phyloP scores from a whole-genome alignment of 2,888 invertebrate genomes.

The Dastarcus helophoroides region DNA sequence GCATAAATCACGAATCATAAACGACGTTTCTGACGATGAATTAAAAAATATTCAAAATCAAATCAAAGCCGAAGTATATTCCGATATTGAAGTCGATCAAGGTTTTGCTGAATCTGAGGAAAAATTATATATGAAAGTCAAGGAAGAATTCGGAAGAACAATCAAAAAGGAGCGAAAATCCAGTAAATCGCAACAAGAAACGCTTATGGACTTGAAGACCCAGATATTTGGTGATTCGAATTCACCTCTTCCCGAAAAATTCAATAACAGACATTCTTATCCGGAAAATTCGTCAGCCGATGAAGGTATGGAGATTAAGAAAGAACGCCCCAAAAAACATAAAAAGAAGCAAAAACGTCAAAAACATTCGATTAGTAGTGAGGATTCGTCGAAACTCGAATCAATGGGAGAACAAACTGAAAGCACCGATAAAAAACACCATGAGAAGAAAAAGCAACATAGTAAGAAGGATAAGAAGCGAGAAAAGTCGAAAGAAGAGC shows the following conservation, averaged over 20 bases:
- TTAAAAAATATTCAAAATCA: constrained; percentile 43
- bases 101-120: constrained; percentile 33
- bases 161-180: constrained; percentile 32
- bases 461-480: constrained; percentile 50
- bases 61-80: constrained; percentile 49
- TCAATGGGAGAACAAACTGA: constrained; percentile 24
- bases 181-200: constrained; percentile 22
- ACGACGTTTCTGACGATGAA: constrained; percentile 68
- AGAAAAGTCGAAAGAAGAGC: constrained; percentile 46
- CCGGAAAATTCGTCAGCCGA: constrained; percentile 31
- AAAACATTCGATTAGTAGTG: constrained; percentile 50
- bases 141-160: constrained; percentile 27
- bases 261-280: constrained; percentile 22
- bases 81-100: constrained; percentile 39
- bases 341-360: constrained; percentile 76
- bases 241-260: constrained; percentile 22
- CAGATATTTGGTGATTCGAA: constrained; percentile 25
- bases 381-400: constrained; percentile 42
- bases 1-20: constrained; percentile 57
- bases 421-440: constrained; percentile 30
- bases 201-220: constrained; percentile 22
- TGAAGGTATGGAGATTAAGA: constrained; percentile 23
- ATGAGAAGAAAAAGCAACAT: constrained; percentile 34
- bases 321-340: constrained; percentile 52
- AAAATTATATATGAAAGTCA: constrained; percentile 22